Evolutionary conservation across 2,113 vertebrate species (phyloP).

Genomic region (Megaceryle maxima): DNA sequence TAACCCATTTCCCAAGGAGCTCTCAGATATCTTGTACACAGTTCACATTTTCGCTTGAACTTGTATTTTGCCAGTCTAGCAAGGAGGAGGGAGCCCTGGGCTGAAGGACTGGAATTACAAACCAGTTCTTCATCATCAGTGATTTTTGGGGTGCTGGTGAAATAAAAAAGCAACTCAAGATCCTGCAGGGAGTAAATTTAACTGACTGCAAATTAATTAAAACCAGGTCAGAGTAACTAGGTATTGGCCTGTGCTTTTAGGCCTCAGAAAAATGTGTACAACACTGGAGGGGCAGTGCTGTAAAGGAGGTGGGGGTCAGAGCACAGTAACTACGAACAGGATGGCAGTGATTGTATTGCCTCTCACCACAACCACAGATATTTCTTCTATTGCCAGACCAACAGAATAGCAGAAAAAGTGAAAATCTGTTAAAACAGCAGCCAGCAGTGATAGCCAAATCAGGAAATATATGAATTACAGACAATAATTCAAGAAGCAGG

Average conservation of each 20-base stretch:
- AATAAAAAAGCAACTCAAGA: background rate
- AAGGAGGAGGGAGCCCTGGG: background rate
- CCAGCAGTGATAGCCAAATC: background rate
- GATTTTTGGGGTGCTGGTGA: background rate
- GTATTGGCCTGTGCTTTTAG: background rate
- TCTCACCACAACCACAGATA: background rate
- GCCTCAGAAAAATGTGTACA: background rate
- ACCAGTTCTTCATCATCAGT: background rate
- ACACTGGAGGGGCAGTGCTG: background rate
- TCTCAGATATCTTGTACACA: background rate
- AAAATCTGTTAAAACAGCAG: background rate
- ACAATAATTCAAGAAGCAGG: background rate
- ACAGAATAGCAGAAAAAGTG: background rate
- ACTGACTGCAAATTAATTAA: background rate
- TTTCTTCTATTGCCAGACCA: background rate
- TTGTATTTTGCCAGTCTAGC: background rate
- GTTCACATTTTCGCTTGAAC: background rate
- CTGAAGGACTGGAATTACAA: background rate
- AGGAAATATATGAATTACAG: background rate
- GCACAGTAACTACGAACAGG: rapidly evolving
- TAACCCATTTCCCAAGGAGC: background rate
- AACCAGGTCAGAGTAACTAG: background rate
- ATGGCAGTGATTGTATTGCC: background rate
- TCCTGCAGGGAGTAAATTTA: background rate
- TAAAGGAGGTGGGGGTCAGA: background rate